Conservation (phyloP, 1,140 invertebrate genomes). For the Marisa cornuarietis region DNA sequence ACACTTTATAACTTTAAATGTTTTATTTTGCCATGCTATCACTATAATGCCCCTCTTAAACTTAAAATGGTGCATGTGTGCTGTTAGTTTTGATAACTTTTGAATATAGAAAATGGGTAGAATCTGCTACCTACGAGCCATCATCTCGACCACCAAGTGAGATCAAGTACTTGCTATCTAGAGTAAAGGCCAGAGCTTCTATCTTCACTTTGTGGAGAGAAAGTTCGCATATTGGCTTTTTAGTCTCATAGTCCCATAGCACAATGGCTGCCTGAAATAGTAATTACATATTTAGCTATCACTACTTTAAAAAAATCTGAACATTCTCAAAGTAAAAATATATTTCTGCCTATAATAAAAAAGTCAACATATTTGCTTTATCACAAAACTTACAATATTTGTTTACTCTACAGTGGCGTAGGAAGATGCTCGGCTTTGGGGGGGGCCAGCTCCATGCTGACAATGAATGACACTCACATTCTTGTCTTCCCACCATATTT, state of each 20-base stretch:
- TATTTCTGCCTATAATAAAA: background rate
- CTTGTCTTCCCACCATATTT: no score
- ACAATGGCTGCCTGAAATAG: conserved; percentile 77
- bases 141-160: conserved; percentile 90
- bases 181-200: conserved; percentile 83
- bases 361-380: background rate
- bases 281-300: conserved; percentile 25
- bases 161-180: conserved; percentile 81
- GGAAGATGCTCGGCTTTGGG: no score
- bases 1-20: no score
- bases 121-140: conserved; percentile 71
- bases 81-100: no score
- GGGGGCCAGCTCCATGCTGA: no score
- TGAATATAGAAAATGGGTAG: no score
- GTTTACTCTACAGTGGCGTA: no score
- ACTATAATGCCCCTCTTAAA: no score
- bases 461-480: no score
- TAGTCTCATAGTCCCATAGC: conserved; percentile 83
- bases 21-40: no score
- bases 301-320: background rate
- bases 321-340: background rate
- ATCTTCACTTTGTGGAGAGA: conserved; percentile 87
- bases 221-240: conserved; percentile 73
- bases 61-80: no score
- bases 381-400: no score